A percentile compares a stretch with the other conserved stretches of the same genome.
These are phyloP conservation scores for Copidosoma aretas DNA, from an alignment of 2,888 invertebrate species.

Conservation along the genomic window DNA sequence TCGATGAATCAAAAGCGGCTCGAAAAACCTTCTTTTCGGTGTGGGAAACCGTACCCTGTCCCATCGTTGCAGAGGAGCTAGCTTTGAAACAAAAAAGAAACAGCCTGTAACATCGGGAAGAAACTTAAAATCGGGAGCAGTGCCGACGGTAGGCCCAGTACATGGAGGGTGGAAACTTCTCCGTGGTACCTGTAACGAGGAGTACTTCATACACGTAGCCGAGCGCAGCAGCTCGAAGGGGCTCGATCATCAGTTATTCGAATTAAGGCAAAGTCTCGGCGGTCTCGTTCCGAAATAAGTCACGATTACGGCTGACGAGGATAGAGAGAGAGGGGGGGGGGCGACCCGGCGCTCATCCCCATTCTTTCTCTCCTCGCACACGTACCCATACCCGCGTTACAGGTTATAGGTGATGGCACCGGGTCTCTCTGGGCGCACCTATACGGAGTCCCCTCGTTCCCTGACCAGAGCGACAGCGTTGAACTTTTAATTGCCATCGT, in stretches of 20 bases:
- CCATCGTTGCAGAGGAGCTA: too few species aligned
- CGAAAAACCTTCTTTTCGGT: too few species aligned
- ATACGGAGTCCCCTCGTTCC: not conserved
- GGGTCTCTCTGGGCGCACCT: too few species aligned
- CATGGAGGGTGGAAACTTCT: too few species aligned
- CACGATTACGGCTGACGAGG: constrained; percentile 45
- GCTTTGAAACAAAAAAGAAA: too few species aligned
- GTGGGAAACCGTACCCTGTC: too few species aligned
- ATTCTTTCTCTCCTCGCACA: constrained; percentile 32
- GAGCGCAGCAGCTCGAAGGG: not conserved
- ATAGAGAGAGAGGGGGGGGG: too few species aligned
- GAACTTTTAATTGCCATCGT: constrained; percentile 62
- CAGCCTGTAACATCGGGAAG: too few species aligned
- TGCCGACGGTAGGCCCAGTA: too few species aligned
- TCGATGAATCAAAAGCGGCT: too few species aligned
- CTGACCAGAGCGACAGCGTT: constrained; percentile 39
- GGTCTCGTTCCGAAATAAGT: constrained; percentile 43
- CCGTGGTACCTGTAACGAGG: too few species aligned
- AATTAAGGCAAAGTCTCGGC: constrained; percentile 31
- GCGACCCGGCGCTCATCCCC: not conserved
- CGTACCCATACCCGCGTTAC: constrained; percentile 3
- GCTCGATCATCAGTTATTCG: constrained; percentile 35
- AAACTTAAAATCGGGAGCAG: too few species aligned
- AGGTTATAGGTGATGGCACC: constrained; percentile 22
- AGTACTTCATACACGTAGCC: not conserved